Conservation (phyloP, 2,113 vertebrate genomes). For the Grammomys surdaster region DNA sequence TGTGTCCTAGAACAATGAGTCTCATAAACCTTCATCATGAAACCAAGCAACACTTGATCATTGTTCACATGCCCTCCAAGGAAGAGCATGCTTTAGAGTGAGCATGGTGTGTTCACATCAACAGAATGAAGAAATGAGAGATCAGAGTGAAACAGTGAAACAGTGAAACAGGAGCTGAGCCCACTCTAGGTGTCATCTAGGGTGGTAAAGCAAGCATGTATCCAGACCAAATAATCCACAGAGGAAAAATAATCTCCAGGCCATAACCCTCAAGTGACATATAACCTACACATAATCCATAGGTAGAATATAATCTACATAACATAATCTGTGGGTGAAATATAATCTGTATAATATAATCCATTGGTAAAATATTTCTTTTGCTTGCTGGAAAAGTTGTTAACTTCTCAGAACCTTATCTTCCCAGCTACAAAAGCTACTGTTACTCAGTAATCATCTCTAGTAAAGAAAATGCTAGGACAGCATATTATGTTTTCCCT, state of each 20-base stretch:
- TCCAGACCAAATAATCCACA: not conserved
- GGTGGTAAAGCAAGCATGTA: not conserved
- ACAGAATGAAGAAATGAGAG: constrained; percentile 40
- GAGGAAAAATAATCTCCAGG: not conserved
- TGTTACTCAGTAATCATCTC: not conserved
- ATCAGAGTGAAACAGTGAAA: not conserved
- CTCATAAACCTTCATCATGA: not conserved
- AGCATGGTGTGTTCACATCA: not conserved
- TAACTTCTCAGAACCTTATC: not conserved
- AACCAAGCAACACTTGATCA: not conserved
- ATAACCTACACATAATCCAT: not conserved
- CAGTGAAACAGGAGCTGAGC: not conserved
- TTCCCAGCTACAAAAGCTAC: constrained; percentile 35
- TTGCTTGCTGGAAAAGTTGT: not conserved
- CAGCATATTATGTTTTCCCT: not conserved
- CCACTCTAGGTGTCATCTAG: not conserved
- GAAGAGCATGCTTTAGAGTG: not conserved
- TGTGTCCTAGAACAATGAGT: constrained; percentile 15
- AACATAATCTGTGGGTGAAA: constrained; percentile 15
- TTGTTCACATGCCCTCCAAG: not conserved
- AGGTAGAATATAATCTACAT: not conserved
- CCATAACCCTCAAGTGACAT: constrained; percentile 14
- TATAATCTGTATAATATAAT: not conserved
- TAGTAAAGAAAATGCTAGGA: not conserved
- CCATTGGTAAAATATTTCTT: constrained; percentile 29